Percentiles rank a stretch among this genome's conserved stretches.
Conservation (phyloP, 2,888 invertebrate species). For the Melolontha melolontha region DNA sequence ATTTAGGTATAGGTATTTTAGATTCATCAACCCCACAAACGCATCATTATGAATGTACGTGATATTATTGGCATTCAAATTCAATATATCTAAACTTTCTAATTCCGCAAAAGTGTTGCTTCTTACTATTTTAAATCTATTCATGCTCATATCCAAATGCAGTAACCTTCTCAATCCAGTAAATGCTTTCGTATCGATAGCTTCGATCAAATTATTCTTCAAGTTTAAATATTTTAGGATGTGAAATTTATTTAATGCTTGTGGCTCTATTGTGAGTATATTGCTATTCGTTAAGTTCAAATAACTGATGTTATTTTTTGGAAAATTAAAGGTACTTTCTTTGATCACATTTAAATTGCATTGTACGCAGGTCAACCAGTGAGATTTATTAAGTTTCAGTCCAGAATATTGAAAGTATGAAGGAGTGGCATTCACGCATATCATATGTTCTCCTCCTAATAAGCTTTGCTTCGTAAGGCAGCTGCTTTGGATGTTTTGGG, state of each 20-base stretch:
- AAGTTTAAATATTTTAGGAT: conserved; percentile 61
- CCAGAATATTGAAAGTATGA: conserved; percentile 57
- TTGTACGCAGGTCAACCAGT: conserved; percentile 60
- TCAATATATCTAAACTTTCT: conserved; percentile 61
- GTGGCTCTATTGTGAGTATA: conserved; percentile 54
- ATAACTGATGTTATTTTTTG: conserved; percentile 58
- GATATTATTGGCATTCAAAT: conserved; percentile 61
- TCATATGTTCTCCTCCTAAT: conserved; percentile 57
- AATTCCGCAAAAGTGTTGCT: conserved; percentile 61
- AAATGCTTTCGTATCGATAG: conserved; percentile 62
- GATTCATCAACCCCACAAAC: conserved; percentile 60
- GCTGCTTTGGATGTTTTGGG: conserved; percentile 22
- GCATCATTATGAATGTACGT: conserved; percentile 60
- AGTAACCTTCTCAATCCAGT: conserved; percentile 58
- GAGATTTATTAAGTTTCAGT: conserved; percentile 57
- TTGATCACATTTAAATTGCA: conserved; percentile 59
- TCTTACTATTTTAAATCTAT: conserved; percentile 57
- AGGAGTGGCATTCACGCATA: conserved; percentile 58
- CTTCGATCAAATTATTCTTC: conserved; percentile 59
- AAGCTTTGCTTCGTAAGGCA: conserved; percentile 48
- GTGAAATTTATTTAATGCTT: conserved; percentile 57
- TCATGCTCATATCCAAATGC: conserved; percentile 60
- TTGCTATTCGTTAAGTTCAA: conserved; percentile 57
- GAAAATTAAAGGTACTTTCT: conserved; percentile 58
- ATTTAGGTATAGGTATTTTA: conserved; percentile 63